phyloP scores from a whole-genome alignment of 2,888 invertebrate species.

The Diarsia brunnea region DNA sequence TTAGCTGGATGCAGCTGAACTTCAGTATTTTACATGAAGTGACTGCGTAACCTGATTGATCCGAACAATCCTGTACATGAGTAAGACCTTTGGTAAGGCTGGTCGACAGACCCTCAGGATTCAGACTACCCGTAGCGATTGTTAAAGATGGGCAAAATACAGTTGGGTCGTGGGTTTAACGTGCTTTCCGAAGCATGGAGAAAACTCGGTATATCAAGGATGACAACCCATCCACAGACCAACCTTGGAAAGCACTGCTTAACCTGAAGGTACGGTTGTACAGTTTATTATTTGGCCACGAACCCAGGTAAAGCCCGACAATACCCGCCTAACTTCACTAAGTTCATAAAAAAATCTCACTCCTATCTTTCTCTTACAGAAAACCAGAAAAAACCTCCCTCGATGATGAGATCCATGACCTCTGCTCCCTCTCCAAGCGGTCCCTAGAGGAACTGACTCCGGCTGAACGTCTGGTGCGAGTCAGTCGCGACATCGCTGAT shows the following conservation, averaged over 20 bases:
- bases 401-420: slow-evolving; percentile 81
- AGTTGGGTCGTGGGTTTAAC: not conserved
- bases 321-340: not conserved
- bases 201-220: not conserved
- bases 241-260: not conserved
- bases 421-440: slow-evolving; percentile 81
- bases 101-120: not conserved
- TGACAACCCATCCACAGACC: not conserved
- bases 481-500: slow-evolving; percentile 80
- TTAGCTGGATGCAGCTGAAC: not conserved
- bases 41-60: not conserved
- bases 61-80: not conserved
- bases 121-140: not conserved
- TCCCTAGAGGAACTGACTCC: slow-evolving; percentile 77
- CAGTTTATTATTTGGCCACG: not conserved
- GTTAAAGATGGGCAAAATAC: not conserved
- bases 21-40: not conserved
- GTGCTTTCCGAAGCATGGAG: not conserved
- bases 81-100: not conserved
- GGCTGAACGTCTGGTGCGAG: slow-evolving; percentile 82
- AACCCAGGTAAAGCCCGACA: not conserved
- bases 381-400: slow-evolving; percentile 82
- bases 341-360: not conserved
- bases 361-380: slow-evolving; percentile 62
- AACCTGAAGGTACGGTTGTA: not conserved